Percentiles rank a stretch among this genome's conserved stretches.
Evolutionary conservation across 1,140 invertebrate species (phyloP).

Genomic region (Oppia nitens): DNA sequence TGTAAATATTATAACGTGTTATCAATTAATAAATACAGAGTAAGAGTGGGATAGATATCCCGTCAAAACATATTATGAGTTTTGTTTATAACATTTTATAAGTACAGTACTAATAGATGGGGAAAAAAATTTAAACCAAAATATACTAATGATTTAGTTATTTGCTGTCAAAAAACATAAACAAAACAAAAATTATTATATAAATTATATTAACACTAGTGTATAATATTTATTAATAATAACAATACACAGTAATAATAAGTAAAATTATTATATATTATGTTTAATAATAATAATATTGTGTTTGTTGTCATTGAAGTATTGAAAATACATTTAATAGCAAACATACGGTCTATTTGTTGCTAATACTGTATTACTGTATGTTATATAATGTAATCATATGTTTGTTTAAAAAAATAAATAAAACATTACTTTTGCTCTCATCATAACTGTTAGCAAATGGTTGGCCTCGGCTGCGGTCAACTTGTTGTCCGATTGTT

Average conservation of each 20-base stretch:
- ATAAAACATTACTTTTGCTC: slow-evolving; percentile 15
- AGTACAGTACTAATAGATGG: too few species aligned
- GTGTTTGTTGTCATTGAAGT: background rate
- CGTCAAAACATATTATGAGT: too few species aligned
- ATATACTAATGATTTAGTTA: too few species aligned
- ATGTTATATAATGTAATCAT: background rate
- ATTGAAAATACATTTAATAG: background rate
- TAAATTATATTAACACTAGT: too few species aligned
- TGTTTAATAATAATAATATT: background rate
- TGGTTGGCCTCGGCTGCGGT: slow-evolving; percentile 17
- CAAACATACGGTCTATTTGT: background rate
- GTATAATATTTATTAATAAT: too few species aligned
- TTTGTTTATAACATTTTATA: too few species aligned
- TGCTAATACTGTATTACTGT: background rate
- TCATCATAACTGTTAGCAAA: slow-evolving; percentile 18
- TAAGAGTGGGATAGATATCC: too few species aligned
- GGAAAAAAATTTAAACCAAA: too few species aligned
- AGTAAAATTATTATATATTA: background rate
- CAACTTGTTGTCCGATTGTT: slow-evolving; percentile 7
- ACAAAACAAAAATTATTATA: too few species aligned
- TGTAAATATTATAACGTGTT: too few species aligned
- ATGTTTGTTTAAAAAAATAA: background rate
- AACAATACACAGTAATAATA: background rate
- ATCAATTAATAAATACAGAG: too few species aligned
- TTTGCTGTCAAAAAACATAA: too few species aligned